Percentiles rank a stretch among this genome's conserved stretches.
Conservation (phyloP, 2,888 invertebrate genomes). For the Boloria euphrosyne region DNA sequence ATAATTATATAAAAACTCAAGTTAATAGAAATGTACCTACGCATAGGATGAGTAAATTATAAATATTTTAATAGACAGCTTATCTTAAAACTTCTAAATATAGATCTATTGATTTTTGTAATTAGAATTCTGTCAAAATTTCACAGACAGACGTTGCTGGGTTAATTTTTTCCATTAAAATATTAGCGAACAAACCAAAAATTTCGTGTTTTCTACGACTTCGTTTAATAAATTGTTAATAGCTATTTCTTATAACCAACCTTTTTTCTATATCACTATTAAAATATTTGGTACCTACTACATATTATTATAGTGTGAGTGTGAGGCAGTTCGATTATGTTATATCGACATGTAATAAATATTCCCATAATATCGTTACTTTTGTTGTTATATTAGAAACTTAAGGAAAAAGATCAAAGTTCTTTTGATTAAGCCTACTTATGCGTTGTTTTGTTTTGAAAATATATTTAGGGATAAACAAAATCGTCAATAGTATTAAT, state of each 20-base stretch:
- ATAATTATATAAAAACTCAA: too few relatives aligned
- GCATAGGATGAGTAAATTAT: too few relatives aligned
- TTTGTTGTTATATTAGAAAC: too few relatives aligned
- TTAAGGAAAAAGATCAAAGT: not conserved
- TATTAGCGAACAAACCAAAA: conserved; percentile 20
- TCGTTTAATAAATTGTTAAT: conserved; percentile 14
- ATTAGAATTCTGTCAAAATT: conserved; percentile 50
- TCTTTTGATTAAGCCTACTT: not conserved
- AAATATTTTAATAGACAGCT: not conserved
- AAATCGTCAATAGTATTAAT: conserved; percentile 33
- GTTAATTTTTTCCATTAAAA: conserved; percentile 64
- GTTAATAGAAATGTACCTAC: not conserved
- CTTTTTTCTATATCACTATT: not conserved
- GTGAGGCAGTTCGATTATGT: too few relatives aligned
- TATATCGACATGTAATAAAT: too few relatives aligned
- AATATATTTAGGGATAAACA: conserved; percentile 9
- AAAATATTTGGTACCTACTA: too few relatives aligned
- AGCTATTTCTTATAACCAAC: conserved; percentile 10
- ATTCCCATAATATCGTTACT: too few relatives aligned
- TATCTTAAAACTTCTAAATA: not conserved
- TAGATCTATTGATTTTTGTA: conserved; percentile 12
- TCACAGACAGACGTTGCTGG: conserved; percentile 50
- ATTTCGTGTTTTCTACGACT: conserved; percentile 16
- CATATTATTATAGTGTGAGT: too few relatives aligned
- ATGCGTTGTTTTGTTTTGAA: not conserved